Base-by-base conservation (phyloP, 2,113 vertebrate species). In the Dendropsophus ebraccatus region DNA sequence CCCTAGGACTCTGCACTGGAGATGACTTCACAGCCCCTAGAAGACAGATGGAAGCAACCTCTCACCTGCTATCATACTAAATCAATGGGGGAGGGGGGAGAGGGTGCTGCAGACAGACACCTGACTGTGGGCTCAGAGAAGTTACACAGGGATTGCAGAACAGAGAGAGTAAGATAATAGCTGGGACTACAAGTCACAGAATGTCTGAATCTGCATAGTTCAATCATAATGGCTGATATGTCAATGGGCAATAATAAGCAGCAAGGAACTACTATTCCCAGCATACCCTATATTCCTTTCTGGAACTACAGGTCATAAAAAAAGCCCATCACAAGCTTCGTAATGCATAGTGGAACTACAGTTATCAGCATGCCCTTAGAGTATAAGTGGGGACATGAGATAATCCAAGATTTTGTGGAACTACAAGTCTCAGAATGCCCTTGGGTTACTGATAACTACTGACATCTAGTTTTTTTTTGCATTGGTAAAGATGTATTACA, bases 1-100 rank as follows among this genome's bases (percentile, higher is more conserved):
- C 84, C 77, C 74, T 52, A 67, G 28, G 25, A 77, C 73, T 70
- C 14, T 37, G 32, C 67, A 45, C 73, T 76, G 74, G 62, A 32
- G n/a, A 69, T 85, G 74, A 50, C 60, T 85, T 69, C 83, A 54
- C 83, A 78, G 72, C 73, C 77, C 74, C 45, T 52, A 50, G 19
- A 41, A 79, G 58, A 80, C 54, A 23, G 50, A 50, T 17, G 0
- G 8, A 5, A 60, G 41, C n/a, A 25, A 37, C 52, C n/a, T 41
- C 28, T 75, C 69, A 84, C 82, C 82, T 75, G 37, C 72, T 41
- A 0, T 16, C 49, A 35, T n/a, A 62, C 32, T 21, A 5, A 41
- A 32, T 41, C 19, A 8, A 12, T 65, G n/a, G 41, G 41, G 8
- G 4, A 41, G 41, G 17, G 1, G 9, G 35, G 35, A 30, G 32